Evolutionary conservation across 1,140 invertebrate genomes (phyloP).

Genomic region (Heliconius congener): DNA sequence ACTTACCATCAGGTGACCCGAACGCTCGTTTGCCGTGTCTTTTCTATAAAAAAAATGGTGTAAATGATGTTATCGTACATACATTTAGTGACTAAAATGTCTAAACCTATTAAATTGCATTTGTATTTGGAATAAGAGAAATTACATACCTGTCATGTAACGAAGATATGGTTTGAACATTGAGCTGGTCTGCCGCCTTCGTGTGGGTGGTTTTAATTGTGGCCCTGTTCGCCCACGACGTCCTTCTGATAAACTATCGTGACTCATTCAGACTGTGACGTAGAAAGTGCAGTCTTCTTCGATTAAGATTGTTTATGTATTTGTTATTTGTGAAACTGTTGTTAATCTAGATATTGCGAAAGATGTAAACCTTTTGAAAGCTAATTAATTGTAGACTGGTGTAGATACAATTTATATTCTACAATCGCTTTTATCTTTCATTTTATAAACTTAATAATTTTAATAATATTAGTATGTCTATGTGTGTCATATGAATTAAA

Average conservation of each 20-base stretch:
- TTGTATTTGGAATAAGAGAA: slow-evolving; percentile 21
- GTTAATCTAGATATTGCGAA: slow-evolving; percentile 5
- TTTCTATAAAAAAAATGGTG: background rate
- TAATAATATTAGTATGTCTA: too few species aligned
- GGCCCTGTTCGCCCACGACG: slow-evolving; percentile 47
- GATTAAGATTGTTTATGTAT: slow-evolving; percentile 22
- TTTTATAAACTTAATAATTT: background rate
- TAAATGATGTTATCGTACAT: background rate
- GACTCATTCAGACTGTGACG: slow-evolving; percentile 45
- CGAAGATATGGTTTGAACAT: slow-evolving; percentile 37
- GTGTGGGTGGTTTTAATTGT: slow-evolving; percentile 48
- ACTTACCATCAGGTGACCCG: too few species aligned
- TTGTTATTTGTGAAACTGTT: slow-evolving; percentile 15
- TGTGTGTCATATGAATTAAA: too few species aligned
- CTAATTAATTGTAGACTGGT: background rate
- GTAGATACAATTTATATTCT: background rate
- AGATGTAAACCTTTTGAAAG: background rate
- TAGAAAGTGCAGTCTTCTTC: slow-evolving; percentile 41
- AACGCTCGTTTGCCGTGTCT: too few species aligned
- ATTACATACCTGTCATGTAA: slow-evolving; percentile 36
- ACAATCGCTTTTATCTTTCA: background rate
- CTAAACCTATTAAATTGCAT: slow-evolving; percentile 9
- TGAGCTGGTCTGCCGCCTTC: slow-evolving; percentile 25
- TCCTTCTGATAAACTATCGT: slow-evolving; percentile 43
- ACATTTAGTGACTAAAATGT: slow-evolving; percentile 6